Evolutionary conservation across 1,140 invertebrate species (phyloP).

Genomic region (Chymomyza costata): DNA sequence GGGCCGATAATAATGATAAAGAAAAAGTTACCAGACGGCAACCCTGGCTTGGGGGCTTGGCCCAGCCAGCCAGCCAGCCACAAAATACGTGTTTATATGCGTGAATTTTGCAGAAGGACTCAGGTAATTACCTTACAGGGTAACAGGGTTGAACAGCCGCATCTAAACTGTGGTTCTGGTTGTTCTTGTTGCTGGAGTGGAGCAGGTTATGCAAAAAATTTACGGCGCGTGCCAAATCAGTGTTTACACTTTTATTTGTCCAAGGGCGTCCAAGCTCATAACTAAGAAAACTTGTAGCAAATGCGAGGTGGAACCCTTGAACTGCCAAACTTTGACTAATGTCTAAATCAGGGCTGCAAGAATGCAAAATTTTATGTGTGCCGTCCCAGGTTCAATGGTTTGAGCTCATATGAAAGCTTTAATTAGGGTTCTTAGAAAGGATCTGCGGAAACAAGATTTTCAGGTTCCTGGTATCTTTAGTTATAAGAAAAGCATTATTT

Average conservation of each 20-base stretch:
- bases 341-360: conserved; percentile 55
- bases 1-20: conserved; percentile 53
- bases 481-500: too few species aligned
- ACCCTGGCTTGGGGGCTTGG: conserved; percentile 35
- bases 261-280: conserved; percentile 18
- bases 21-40: conserved; percentile 62
- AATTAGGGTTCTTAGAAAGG: too few species aligned
- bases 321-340: conserved; percentile 58
- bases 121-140: conserved; percentile 66
- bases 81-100: conserved; percentile 63
- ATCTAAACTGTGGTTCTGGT: conserved; percentile 20
- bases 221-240: conserved; percentile 68
- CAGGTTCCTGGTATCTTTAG: too few species aligned
- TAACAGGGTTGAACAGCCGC: too few species aligned
- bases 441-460: too few species aligned
- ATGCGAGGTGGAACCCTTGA: conserved; percentile 12
- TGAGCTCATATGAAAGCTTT: too few species aligned
- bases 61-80: conserved; percentile 31
- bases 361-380: too few species aligned
- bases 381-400: too few species aligned
- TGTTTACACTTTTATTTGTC: conserved; percentile 70
- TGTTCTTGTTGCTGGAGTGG: conserved; percentile 5
- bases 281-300: conserved; percentile 25
- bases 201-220: conserved; percentile 56
- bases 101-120: conserved; percentile 59